Conservation (phyloP, 2,888 invertebrate genomes). For the Philonicus albiceps region DNA sequence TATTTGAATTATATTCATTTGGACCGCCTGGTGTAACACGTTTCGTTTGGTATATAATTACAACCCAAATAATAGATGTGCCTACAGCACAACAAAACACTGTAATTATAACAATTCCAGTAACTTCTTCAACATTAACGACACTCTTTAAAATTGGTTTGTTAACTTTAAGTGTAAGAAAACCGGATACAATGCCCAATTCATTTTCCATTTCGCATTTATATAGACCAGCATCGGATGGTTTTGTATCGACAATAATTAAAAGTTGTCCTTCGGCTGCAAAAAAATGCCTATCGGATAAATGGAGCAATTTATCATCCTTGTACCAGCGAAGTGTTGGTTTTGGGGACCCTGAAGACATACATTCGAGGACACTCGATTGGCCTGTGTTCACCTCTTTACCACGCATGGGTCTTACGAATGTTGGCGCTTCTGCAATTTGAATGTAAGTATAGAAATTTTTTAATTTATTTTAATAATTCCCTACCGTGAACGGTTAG, state of each 20-base stretch:
- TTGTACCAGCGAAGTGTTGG: constrained; percentile 86
- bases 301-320: constrained; percentile 75
- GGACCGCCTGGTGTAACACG: constrained; percentile 48
- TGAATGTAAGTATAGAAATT: too few relatives aligned
- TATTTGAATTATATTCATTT: constrained; percentile 1
- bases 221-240: constrained; percentile 84
- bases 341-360: constrained; percentile 84
- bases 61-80: constrained; percentile 91
- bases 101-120: constrained; percentile 88
- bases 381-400: constrained; percentile 84
- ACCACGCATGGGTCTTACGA: constrained; percentile 84
- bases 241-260: constrained; percentile 82
- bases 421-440: constrained; percentile 87
- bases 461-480: background rate
- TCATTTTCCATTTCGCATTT: constrained; percentile 91
- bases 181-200: constrained; percentile 78
- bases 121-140: constrained; percentile 75
- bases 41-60: constrained; percentile 86
- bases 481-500: constrained; percentile 71
- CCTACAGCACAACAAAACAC: constrained; percentile 90
- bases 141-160: constrained; percentile 57
- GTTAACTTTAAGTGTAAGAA: constrained; percentile 71
- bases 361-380: constrained; percentile 87
- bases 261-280: constrained; percentile 87
- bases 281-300: constrained; percentile 84